Conservation (phyloP, 2,888 invertebrate genomes). For the Brachynemurus nebulosus region DNA sequence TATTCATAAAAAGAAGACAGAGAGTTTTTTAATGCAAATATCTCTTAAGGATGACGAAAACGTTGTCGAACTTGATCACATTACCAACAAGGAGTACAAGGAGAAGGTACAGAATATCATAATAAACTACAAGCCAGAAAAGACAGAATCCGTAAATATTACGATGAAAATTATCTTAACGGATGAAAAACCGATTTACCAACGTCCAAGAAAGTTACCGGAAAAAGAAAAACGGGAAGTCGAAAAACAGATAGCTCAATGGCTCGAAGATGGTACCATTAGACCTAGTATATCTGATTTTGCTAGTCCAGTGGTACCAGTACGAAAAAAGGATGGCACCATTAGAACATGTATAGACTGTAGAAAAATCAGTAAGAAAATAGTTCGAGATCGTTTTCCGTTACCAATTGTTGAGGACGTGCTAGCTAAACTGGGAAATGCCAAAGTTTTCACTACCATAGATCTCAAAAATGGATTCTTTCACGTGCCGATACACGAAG, state of each 20-base stretch:
- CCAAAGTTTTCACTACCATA: slow-evolving; percentile 15
- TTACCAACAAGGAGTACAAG: background rate
- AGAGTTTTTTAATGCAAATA: background rate
- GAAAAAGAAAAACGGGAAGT: slow-evolving; percentile 12
- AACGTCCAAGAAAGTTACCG: slow-evolving; percentile 12
- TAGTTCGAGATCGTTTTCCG: slow-evolving; percentile 16
- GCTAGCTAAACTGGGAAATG: slow-evolving; percentile 14
- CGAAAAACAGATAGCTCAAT: slow-evolving; percentile 13
- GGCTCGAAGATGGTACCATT: slow-evolving; percentile 16
- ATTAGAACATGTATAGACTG: slow-evolving; percentile 18
- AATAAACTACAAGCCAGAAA: slow-evolving; percentile 10
- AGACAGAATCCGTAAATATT: slow-evolving; percentile 5
- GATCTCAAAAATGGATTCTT: slow-evolving; percentile 21
- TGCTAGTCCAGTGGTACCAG: slow-evolving; percentile 20
- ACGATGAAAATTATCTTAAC: slow-evolving; percentile 14
- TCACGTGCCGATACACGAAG: too few species aligned
- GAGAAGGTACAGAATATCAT: background rate
- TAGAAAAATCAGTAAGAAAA: slow-evolving; percentile 15
- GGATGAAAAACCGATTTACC: slow-evolving; percentile 14
- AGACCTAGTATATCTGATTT: slow-evolving; percentile 19
- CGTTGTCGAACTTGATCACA: background rate
- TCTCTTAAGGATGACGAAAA: background rate
- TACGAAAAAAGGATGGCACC: slow-evolving; percentile 17
- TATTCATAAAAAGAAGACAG: background rate
- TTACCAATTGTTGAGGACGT: slow-evolving; percentile 18